Evolutionary conservation across 2,888 invertebrate species (phyloP), one percentile per base, ranked within the genome.

Genomic region (Plemyria rubiginata): DNA sequence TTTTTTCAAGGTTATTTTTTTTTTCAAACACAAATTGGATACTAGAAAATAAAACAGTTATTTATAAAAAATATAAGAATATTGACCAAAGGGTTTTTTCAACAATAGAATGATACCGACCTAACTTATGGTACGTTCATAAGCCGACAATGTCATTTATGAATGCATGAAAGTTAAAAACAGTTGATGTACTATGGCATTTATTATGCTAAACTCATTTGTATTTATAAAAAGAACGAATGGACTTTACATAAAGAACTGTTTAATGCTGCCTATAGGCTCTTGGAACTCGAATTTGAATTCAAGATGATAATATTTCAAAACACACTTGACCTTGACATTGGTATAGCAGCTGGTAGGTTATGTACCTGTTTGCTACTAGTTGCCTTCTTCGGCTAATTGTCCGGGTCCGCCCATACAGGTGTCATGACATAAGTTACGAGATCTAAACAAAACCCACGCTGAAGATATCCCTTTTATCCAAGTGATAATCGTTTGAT

Each of bases 351-450:
- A 67, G 58, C 66, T 68, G 66, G 55, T 57, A 9, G 29, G 38
- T 40, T 50, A 48, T n/a, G 40, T 54, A 46, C 32, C 55, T 49
- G 54, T 46, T 60, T 53, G 63, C 66, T 46, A 66, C 66, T 49
- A 43, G 56, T 40, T 57, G 53, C 62, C 57, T 45, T 59, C 55
- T 68, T 65, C 38, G 62, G 68, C 2, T 8, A 62, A 29, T 60
- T 65, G 62, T 66, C 48, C 45, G 45, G 45, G 28, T 29, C 68
- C 66, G 62, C 70, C 70, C 50, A 66, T 61, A 66, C 60, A 57
- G 38, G 43, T 60, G 60, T 46, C 54, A 64, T 64, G 60, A 60
- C 50, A 60, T 64, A 54, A 56, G 56, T 64, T 58, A 58, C 57
- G 55, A 57, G 53, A 56, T 46, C 51, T 56, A 43, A 54, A 13